These are phyloP conservation scores for Eriocheir sinensis DNA, from an alignment of 1,140 invertebrate species.

Conservation along the genomic window DNA sequence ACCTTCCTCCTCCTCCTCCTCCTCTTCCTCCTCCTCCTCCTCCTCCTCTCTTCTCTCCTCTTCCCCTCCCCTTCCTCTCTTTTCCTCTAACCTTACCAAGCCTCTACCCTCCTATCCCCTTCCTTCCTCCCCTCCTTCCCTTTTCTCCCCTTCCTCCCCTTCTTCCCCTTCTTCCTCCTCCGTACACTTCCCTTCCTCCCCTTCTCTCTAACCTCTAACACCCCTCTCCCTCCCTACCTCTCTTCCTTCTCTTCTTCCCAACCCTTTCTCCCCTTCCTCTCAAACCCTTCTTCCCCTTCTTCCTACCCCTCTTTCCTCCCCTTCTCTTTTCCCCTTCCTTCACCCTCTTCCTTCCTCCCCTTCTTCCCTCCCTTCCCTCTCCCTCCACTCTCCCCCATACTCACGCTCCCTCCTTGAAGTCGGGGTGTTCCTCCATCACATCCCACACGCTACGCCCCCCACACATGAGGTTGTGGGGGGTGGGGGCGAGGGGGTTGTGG, in stretches of 20 bases:
- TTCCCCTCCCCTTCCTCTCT: not conserved
- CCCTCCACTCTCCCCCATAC: not conserved
- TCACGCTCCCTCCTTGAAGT: conserved; percentile 77
- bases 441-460: conserved; percentile 79
- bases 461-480: conserved; percentile 81
- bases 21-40: not conserved
- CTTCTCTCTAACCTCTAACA: too few relatives aligned
- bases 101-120: not conserved
- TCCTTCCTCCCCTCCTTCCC: not conserved
- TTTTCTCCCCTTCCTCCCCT: not conserved
- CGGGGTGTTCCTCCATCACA: conserved; percentile 79
- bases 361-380: not conserved
- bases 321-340: not conserved
- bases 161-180: not conserved
- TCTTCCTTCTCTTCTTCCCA: too few relatives aligned
- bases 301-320: not conserved
- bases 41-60: not conserved
- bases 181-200: not conserved
- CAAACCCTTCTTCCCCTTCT: not conserved
- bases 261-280: too few relatives aligned
- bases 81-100: not conserved
- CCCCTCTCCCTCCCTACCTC: too few relatives aligned
- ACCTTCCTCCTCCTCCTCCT: not conserved
- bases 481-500: conserved; percentile 81
- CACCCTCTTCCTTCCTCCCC: not conserved